These are phyloP conservation scores for Dicrostonyx torquatus DNA, from an alignment of 2,797 vertebrate genomes.

Conservation along the genomic window DNA sequence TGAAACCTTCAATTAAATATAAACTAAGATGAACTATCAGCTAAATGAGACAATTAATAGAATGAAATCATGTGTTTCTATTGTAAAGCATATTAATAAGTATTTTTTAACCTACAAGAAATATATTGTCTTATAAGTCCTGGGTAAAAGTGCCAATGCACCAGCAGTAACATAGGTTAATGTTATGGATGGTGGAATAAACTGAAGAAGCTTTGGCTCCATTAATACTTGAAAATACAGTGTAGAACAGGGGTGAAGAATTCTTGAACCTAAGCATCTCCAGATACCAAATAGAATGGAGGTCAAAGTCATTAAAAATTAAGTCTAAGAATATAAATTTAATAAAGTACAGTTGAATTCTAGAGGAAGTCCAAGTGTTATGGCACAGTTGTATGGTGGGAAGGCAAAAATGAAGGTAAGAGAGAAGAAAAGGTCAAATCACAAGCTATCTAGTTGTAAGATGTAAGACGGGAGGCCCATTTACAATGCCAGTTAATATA, in stretches of 20 bases:
- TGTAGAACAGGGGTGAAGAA: background rate
- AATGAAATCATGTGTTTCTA: background rate
- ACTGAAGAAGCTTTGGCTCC: background rate
- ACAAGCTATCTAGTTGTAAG: background rate
- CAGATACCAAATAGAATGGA: background rate
- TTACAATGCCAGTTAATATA: background rate
- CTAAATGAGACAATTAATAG: background rate
- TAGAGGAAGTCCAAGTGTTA: background rate
- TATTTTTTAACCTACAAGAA: background rate
- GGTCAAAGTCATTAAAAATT: background rate
- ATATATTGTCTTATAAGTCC: background rate
- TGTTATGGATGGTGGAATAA: background rate
- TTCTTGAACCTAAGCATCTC: background rate
- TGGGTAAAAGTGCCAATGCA: background rate
- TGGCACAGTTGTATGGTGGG: background rate
- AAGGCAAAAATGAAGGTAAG: background rate
- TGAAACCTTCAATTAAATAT: background rate
- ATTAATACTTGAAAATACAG: background rate
- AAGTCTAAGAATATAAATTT: background rate
- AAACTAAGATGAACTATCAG: background rate
- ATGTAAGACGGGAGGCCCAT: background rate
- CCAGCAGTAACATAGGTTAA: background rate
- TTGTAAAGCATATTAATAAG: background rate
- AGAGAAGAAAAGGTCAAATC: background rate
- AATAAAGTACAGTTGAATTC: background rate